Base-by-base conservation (phyloP, 2,888 invertebrate species). In the Trileptium ribeirensis region DNA sequence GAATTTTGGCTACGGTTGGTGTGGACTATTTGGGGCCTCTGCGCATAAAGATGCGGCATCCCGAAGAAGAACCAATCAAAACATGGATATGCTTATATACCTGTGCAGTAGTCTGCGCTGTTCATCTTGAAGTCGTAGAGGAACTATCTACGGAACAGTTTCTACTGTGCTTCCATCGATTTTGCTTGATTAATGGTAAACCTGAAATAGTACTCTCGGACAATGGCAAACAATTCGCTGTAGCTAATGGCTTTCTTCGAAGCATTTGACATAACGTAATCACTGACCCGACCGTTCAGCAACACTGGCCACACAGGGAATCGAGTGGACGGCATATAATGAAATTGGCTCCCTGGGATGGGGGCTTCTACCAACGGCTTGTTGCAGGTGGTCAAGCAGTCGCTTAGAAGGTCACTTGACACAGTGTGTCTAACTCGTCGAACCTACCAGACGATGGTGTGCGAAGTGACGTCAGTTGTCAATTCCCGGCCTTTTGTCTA, bases 161-260 rank as follows among this genome's bases (percentile, higher is more conserved):
- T 81, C 36, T 89, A 3, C 82, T 84, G 67, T 85, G 85, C 8
- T 82, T 89, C 3, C 79, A 87, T 64, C 80, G 88, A 75, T 89
- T 89, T 37, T 83, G 87, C 24, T 84, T 86, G 0, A 80, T 87
- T 67, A 81, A 87, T 36, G 87, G 89, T 1, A 81, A 86, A 37
- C 87, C 88, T 0, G 82, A 75, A 15, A 84, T 85, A 1, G 85
- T n/a, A 89, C 0, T 86, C 75, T 86, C 86, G 33, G 89, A 90
- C 80, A 89, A 89, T 81, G 89, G 88, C 0, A 87, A 86, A 0
- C 89, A 89, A 82, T 90, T 90, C 83, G 83, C 86, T 0, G 87
- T 89, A 0, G 83, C 87, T 0, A 83, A 84, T 1, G 89, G 87
- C 83, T 87, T 90, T 24, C 64, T 85, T n/a, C n/a, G n/a, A n/a